phyloP scores from a whole-genome alignment of 2,888 invertebrate genomes.

The Limnephilus marmoratus region DNA sequence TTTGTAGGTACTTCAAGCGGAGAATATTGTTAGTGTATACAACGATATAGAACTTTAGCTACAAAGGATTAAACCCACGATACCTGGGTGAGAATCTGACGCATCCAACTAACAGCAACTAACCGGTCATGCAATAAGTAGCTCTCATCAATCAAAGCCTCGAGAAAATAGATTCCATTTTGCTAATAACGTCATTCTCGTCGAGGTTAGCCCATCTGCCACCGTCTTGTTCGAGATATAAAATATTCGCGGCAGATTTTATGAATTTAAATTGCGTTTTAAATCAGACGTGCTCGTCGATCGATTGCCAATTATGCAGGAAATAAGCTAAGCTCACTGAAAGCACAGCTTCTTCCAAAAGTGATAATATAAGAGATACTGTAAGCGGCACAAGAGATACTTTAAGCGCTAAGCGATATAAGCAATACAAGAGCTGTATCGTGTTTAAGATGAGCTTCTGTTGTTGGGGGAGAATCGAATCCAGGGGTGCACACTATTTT shows the following conservation, averaged over 20 bases:
- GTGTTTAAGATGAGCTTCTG: neutral
- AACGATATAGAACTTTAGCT: too few relatives aligned
- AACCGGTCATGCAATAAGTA: too few relatives aligned
- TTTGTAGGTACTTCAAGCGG: too few relatives aligned
- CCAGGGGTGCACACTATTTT: neutral
- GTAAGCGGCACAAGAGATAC: neutral
- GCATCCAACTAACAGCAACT: too few relatives aligned
- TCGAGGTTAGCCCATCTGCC: neutral
- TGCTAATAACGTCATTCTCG: neutral
- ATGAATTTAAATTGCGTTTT: slow-evolving; percentile 43
- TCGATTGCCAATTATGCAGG: slow-evolving; percentile 35
- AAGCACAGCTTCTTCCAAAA: slow-evolving; percentile 27
- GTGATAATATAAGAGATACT: neutral
- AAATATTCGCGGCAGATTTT: neutral
- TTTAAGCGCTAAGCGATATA: neutral
- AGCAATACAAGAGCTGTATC: neutral
- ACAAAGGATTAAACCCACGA: too few relatives aligned
- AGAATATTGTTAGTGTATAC: too few relatives aligned
- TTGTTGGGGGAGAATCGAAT: neutral
- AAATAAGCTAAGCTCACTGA: slow-evolving; percentile 37
- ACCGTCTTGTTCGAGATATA: neutral
- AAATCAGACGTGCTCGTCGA: slow-evolving; percentile 24
- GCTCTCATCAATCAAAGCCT: neutral
- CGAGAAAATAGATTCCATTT: neutral
- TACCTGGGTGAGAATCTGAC: too few relatives aligned